Percentiles rank a stretch among this genome's conserved stretches.
These are phyloP conservation scores for Branchipolynoe longqiensis DNA, from an alignment of 2,888 invertebrate species.

Conservation along the genomic window DNA sequence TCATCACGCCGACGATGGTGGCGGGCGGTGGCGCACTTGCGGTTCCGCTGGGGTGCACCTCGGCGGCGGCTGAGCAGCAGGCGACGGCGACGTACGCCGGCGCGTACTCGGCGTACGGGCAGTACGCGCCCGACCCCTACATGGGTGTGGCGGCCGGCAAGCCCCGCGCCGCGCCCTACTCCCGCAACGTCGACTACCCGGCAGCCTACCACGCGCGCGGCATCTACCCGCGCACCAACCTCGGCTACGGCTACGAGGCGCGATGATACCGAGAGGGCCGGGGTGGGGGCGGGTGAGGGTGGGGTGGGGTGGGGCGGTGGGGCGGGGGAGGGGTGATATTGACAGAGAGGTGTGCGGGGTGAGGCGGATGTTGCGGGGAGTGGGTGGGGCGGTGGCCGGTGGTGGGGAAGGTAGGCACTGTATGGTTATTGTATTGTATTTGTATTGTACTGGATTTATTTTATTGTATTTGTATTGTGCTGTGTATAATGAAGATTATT, in stretches of 20 bases:
- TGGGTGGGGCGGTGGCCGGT: no score
- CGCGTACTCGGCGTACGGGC: constrained; percentile 71
- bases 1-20: constrained; percentile 41
- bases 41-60: constrained; percentile 28
- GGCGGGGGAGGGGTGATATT: no score
- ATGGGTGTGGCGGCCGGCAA: constrained; percentile 70
- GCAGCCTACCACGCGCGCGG: constrained; percentile 72
- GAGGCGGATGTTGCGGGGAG: no score
- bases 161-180: constrained; percentile 74
- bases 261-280: no score
- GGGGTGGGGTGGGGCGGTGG: no score
- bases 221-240: constrained; percentile 72
- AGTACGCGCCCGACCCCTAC: constrained; percentile 76
- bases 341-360: no score
- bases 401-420: no score
- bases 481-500: no score
- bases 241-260: constrained; percentile 72
- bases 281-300: no score
- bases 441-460: no score
- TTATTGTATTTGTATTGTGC: no score
- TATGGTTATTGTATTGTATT: no score
- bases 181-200: constrained; percentile 76
- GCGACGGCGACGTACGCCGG: constrained; percentile 60
- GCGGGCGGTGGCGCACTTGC: constrained; percentile 49
- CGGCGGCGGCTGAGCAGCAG: background rate